Evolutionary conservation across 2,797 vertebrate species (phyloP), one percentile per base, ranked within the genome.

Genomic region (Enteromius viviparus): DNA sequence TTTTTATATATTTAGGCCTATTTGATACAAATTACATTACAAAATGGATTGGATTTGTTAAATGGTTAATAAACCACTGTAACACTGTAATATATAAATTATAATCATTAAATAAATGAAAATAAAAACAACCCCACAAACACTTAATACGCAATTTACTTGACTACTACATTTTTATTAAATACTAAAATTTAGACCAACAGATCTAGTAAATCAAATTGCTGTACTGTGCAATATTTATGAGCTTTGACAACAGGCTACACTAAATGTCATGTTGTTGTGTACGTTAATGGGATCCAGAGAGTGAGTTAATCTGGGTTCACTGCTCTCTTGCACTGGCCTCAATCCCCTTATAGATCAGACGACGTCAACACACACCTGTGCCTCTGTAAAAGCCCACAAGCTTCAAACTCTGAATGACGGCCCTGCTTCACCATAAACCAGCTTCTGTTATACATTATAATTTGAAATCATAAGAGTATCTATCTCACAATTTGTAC

Each of bases 241-340:
- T 14, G 32, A 64, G 21, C 21, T 26, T 66, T 29, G 23, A 55
- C 10, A 66, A 19, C 42, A 72, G n/a, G 5, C 55, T 47, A 45
- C 42, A 66, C 26, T 32, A 81, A 83, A 78, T 72, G 69, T 78
- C 80, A 88, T 42, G 78, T 45, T 80, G 19, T 83, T 68, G 40
- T 7, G 3, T 51, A 47, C 3, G 42, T 49, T 85, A 80, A 84
- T 80, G 74, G 87, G 76, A 55, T 78, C 72, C n/a, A n/a, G 80
- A 71, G 84, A 51, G 40, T 21, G 47, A 82, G 80, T 88, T 93
- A 94, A 94, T 93, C 93, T 86, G 26, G 74, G 92, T 91, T 92
- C 49, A 84, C 88, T 81, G 76, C 70, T 86, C 85, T 86, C 85
- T 68, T 45, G 81, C 77, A 34, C 80, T 87, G 82, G 89, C 89